Percentiles rank a stretch among this genome's conserved stretches.
Evolutionary conservation across 2,888 invertebrate species (phyloP).

Genomic region (Serripes groenlandicus): DNA sequence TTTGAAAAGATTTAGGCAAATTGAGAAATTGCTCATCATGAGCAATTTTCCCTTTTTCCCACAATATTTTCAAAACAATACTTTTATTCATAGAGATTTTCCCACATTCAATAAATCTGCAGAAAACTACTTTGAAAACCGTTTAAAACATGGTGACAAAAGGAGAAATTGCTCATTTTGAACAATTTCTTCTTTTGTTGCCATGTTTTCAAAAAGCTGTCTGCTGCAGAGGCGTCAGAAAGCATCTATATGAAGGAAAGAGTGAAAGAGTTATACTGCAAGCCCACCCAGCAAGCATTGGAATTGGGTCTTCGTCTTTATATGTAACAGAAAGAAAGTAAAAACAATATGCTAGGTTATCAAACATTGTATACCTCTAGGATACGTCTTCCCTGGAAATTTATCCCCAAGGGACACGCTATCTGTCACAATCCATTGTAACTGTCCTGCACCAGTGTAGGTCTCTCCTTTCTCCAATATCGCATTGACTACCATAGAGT

Average conservation of each 20-base stretch:
- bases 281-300: too few relatives aligned
- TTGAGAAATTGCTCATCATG: neutral
- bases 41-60: neutral
- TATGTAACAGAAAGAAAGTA: too few relatives aligned
- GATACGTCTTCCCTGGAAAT: conserved; percentile 72
- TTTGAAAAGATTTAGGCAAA: neutral
- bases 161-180: too few relatives aligned
- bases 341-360: too few relatives aligned
- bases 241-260: too few relatives aligned
- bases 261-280: too few relatives aligned
- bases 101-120: neutral
- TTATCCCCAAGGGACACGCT: conserved; percentile 70
- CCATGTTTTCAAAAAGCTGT: too few relatives aligned
- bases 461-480: conserved; percentile 68
- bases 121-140: neutral
- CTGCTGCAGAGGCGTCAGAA: too few relatives aligned
- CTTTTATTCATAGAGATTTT: too few relatives aligned
- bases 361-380: conserved; percentile 68
- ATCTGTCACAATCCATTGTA: conserved; percentile 84
- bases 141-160: neutral
- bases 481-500: conserved; percentile 49
- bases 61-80: neutral
- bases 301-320: too few relatives aligned
- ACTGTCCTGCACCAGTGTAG: conserved; percentile 70
- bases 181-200: too few relatives aligned